Evolutionary conservation across 2,888 invertebrate genomes (phyloP).

Genomic region (Dromius quadrimaculatus): DNA sequence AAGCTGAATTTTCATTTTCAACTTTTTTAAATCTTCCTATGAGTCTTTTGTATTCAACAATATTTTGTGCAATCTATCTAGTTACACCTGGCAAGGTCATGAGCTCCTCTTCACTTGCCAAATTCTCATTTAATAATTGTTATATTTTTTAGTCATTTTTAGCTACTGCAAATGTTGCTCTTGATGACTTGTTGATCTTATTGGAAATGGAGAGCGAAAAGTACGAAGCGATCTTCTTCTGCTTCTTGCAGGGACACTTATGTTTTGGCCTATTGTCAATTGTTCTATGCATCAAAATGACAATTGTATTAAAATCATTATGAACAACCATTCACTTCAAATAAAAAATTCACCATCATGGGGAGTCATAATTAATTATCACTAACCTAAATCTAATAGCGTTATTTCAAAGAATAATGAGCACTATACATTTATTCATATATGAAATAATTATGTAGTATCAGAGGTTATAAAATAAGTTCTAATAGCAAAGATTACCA

Average conservation of each 20-base stretch:
- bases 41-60: slow-evolving; percentile 81
- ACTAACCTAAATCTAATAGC: too few species aligned
- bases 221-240: slow-evolving; percentile 64
- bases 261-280: slow-evolving; percentile 64
- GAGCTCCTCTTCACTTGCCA: slow-evolving; percentile 76
- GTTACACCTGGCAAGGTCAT: slow-evolving; percentile 86
- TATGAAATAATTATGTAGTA: too few species aligned
- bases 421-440: too few species aligned
- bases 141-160: slow-evolving; percentile 67
- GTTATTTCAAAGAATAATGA: too few species aligned
- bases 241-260: slow-evolving; percentile 62
- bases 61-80: slow-evolving; percentile 78
- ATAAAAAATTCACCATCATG: too few species aligned
- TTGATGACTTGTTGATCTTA: slow-evolving; percentile 64
- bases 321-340: too few species aligned
- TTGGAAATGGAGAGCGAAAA: slow-evolving; percentile 61
- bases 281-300: slow-evolving; percentile 11
- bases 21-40: slow-evolving; percentile 84
- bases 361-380: too few species aligned
- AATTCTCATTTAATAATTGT: slow-evolving; percentile 72
- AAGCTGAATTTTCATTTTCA: slow-evolving; percentile 85
- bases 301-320: too few species aligned
- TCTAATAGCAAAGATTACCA: too few species aligned
- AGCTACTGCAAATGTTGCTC: slow-evolving; percentile 68
- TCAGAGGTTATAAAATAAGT: too few species aligned